Evolutionary conservation across 2,797 vertebrate species (phyloP).

Genomic region (Gallinago nigripennis): DNA sequence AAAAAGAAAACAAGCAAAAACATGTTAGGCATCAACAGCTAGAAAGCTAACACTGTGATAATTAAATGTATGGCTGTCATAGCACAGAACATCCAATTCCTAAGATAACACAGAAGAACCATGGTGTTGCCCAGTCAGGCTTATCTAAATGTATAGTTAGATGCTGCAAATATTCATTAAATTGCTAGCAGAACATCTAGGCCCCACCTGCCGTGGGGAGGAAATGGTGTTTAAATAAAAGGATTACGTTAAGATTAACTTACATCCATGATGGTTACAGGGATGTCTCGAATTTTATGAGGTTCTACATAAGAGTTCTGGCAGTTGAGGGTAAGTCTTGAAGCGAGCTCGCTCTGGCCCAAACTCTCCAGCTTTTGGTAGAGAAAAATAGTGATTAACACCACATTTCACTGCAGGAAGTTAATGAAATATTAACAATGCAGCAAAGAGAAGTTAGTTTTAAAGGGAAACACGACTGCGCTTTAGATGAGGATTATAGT

Average conservation of each 20-base stretch:
- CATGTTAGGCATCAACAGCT: rapidly evolving
- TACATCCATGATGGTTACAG: conserved; percentile 97
- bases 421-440: not conserved
- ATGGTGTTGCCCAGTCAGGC: not conserved
- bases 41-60: not conserved
- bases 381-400: conserved; percentile 18
- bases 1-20: not conserved
- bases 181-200: not conserved
- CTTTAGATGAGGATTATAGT: not conserved
- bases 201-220: not conserved
- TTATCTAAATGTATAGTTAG: not conserved
- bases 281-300: conserved; percentile 95
- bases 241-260: conserved; percentile 48
- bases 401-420: not conserved
- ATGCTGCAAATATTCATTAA: not conserved
- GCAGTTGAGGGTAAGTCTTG: conserved; percentile 95
- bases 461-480: not conserved
- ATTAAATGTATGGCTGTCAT: rapidly evolving
- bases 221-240: not conserved
- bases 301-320: conserved; percentile 98
- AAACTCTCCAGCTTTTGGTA: conserved; percentile 89
- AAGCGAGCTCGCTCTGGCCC: conserved; percentile 94
- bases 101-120: not conserved
- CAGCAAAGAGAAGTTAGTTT: not conserved
- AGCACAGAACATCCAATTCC: not conserved